Base-by-base conservation (phyloP, 2,797 vertebrate species). In the Hoplostethus atlanticus region DNA sequence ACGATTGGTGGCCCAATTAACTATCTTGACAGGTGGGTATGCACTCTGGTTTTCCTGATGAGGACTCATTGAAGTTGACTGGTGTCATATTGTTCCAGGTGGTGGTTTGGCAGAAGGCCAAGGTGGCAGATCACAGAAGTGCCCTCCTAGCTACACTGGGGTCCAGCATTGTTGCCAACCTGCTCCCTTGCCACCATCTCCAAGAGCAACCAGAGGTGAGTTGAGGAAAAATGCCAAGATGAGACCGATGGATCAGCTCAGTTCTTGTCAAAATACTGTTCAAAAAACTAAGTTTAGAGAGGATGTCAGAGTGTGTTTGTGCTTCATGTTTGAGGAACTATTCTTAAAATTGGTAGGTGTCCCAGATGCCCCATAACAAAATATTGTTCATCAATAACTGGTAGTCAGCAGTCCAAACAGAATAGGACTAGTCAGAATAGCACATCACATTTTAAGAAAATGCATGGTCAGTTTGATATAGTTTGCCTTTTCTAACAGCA, bases 81-180 rank as follows among this genome's bases (percentile, higher is more conserved):
- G 94, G 80, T 95, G 87, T 87, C 81, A 80, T 95, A 89, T 94
- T 86, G 91, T 94, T 95, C 85, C 94, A 99, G 98, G 95, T 95
- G 91, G 90, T 96, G 90, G 82, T 97, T 83, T 99, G 97, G 98
- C 97, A 98, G 92, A 99, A 99, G 90, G 89, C 92, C 88, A 96
- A 91, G 88, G 96, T 93, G 83, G 93, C 95, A 0, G 96, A 98
- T 94, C 95, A 95, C 92, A 96, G 96, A 92, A 95, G 94, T 85
- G 97, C 97, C 85, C 96, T 98, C 72, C 91, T 97, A 84, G 95
- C 96, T 36, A 95, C 96, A 46, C 94, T 99, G 91, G 98, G 97
- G 79, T 91, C 95, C 78, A 68, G 93, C 7, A 44, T 92, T 64
- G 94, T 96, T 89, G 86, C 93, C 91, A 96, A 94, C 92, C 94